Conservation (phyloP, 1,140 invertebrate species). For the Drosophila triauraria region DNA sequence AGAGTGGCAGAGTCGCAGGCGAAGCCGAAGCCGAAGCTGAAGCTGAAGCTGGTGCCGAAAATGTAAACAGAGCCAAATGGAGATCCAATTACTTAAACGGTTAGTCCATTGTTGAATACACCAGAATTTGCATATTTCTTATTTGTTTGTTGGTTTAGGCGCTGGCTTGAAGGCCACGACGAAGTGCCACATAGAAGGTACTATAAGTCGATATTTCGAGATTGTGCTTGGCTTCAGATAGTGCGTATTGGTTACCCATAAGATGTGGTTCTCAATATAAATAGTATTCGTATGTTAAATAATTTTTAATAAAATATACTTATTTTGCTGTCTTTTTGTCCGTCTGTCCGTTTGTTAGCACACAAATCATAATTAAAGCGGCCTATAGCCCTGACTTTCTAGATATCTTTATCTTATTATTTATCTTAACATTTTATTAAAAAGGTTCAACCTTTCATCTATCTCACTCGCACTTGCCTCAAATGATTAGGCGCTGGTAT, state of each 20-base stretch:
- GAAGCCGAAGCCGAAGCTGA: neutral
- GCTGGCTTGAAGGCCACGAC: conserved; percentile 39
- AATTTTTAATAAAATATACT: neutral
- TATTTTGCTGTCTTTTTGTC: neutral
- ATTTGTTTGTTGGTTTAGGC: conserved; percentile 53
- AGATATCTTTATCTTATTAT: too few species aligned
- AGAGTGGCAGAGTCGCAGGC: conserved; percentile 2
- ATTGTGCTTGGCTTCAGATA: neutral
- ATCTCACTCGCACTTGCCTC: too few species aligned
- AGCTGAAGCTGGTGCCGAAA: conserved; percentile 48
- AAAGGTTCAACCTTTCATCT: neutral
- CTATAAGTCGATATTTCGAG: neutral
- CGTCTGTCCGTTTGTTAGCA: too few species aligned
- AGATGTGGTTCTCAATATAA: neutral
- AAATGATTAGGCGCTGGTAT: too few species aligned
- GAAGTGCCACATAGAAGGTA: conserved; percentile 15
- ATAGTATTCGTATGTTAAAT: neutral
- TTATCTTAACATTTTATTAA: too few species aligned
- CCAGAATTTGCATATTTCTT: conserved; percentile 74
- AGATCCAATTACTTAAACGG: conserved; percentile 85
- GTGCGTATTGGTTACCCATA: conserved; percentile 1
- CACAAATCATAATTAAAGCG: too few species aligned
- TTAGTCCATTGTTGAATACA: conserved; percentile 78
- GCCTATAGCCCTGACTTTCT: too few species aligned
- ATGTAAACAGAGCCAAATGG: conserved; percentile 83